Percentiles rank a stretch among this genome's conserved stretches.
Evolutionary conservation across 2,113 vertebrate species (phyloP).

Genomic region (Fregetta grallaria): DNA sequence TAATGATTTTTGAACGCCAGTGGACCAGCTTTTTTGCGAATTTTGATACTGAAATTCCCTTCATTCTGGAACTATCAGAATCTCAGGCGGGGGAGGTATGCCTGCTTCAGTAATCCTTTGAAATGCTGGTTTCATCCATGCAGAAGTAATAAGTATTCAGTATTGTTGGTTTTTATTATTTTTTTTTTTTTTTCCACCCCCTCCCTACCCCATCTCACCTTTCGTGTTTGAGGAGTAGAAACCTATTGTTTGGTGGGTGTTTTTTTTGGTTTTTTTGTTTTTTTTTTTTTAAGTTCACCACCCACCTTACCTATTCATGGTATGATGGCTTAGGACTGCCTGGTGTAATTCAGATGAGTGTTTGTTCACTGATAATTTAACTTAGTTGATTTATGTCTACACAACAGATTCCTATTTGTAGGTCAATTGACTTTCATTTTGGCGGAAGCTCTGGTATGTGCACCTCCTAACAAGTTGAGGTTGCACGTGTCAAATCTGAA

Average conservation of each 20-base stretch:
- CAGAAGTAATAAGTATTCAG: neutral
- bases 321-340: neutral
- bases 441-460: neutral
- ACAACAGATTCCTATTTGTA: neutral
- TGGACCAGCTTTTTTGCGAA: conserved; percentile 90
- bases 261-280: no score
- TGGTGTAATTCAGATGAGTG: neutral
- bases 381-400: neutral
- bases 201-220: neutral
- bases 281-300: neutral
- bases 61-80: conserved; percentile 92
- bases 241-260: rapidly evolving
- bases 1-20: conserved; percentile 88
- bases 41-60: conserved; percentile 92
- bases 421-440: neutral
- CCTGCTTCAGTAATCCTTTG: neutral
- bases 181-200: no score
- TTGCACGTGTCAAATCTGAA: neutral
- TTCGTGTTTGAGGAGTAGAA: neutral
- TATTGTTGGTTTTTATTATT: rapidly evolving
- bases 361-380: neutral
- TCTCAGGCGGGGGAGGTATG: conserved; percentile 92
- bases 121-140: neutral
- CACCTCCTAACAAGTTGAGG: neutral
- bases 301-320: neutral